A percentile compares a stretch with the other conserved stretches of the same genome.
These are phyloP conservation scores for Leucopsar rothschildi DNA, from an alignment of 2,113 vertebrate species.

Conservation along the genomic window DNA sequence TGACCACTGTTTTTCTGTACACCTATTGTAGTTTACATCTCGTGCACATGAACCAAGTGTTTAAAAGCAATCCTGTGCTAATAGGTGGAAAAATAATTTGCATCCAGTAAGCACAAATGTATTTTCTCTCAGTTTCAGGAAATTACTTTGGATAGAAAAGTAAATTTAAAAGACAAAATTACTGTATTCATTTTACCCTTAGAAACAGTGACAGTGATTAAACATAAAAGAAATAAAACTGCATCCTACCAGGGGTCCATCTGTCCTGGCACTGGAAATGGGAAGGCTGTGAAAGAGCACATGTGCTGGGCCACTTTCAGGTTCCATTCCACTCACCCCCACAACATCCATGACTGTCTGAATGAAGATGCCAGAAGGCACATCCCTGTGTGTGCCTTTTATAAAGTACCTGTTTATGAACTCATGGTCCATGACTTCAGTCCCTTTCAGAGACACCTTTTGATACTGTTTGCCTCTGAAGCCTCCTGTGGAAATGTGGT, in stretches of 20 bases:
- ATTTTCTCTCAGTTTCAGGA: neutral
- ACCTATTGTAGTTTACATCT: neutral
- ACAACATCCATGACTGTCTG: neutral
- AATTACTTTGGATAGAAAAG: neutral
- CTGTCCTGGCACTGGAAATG: neutral
- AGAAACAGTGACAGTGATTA: neutral
- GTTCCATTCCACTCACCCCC: neutral
- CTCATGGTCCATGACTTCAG: fast-evolving
- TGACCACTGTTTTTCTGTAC: neutral
- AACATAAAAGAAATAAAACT: neutral
- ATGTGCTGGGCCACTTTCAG: neutral
- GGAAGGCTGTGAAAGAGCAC: neutral
- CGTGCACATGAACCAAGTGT: neutral
- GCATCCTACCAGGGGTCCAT: fast-evolving
- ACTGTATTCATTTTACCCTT: neutral
- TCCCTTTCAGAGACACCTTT: neutral
- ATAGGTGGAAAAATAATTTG: neutral
- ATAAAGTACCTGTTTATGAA: neutral
- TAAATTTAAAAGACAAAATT: neutral
- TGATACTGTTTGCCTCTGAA: neutral
- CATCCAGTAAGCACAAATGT: neutral
- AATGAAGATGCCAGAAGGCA: neutral
- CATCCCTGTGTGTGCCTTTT: neutral
- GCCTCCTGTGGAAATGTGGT: neutral
- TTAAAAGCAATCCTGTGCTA: neutral